Conservation (phyloP, 2,797 vertebrate genomes). For the Coregonus suidteri region DNA sequence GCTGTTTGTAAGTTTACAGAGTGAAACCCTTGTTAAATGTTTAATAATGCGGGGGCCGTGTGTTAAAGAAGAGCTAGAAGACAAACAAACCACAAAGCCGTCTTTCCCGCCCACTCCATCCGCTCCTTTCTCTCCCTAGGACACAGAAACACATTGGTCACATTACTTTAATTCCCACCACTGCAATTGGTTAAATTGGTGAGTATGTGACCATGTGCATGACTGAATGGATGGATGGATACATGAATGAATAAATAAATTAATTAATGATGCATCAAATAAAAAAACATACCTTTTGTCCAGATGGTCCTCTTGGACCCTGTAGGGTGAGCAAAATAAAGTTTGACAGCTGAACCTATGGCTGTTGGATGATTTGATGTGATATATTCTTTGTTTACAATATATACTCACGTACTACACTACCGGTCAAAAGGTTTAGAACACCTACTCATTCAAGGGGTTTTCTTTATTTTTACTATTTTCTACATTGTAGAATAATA, state of each 20-base stretch:
- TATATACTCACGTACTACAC: not conserved
- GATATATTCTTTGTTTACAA: not conserved
- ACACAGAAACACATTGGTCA: not conserved
- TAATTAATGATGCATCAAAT: not conserved
- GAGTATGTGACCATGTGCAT: not conserved
- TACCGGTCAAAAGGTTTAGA: too few species aligned
- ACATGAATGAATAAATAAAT: not conserved
- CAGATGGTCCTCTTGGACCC: slow-evolving; percentile 22
- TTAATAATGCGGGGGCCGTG: not conserved
- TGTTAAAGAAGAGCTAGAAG: not conserved
- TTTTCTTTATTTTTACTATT: too few species aligned
- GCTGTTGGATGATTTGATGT: too few species aligned
- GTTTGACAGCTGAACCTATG: not conserved
- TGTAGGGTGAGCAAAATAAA: not conserved
- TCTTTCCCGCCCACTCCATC: slow-evolving; percentile 21
- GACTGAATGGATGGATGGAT: not conserved
- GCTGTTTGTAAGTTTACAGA: too few species aligned
- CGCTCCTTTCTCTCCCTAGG: slow-evolving; percentile 25
- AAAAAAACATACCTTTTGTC: slow-evolving; percentile 28
- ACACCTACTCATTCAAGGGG: too few species aligned
- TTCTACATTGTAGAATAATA: too few species aligned
- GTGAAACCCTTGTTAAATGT: too few species aligned
- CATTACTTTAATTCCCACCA: not conserved
- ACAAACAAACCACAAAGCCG: slow-evolving; percentile 15
- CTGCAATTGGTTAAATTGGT: not conserved